Evolutionary conservation across 2,888 invertebrate genomes (phyloP), one percentile per base, ranked within the genome.

Genomic region (Caenorhabditis doughertyi): DNA sequence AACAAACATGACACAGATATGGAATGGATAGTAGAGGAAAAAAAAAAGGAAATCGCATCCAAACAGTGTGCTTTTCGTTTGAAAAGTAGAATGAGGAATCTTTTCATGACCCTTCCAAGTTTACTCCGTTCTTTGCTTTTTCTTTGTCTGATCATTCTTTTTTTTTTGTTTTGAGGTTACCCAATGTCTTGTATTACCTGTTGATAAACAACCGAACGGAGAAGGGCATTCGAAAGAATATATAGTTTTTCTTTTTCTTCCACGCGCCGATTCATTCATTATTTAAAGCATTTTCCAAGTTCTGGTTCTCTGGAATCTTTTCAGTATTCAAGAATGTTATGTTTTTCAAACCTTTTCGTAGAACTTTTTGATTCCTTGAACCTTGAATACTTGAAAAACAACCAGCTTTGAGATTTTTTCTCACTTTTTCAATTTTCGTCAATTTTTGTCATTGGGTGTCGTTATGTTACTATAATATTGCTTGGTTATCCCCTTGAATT

Each of bases 1-100:
- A 72, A 79, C 79, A 79, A 79, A 79, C 65, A 79, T 79, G 79
- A 72, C 79, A 79, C 62, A 79, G 55, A 79, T 71, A 71, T 71
- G 64, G 47, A 55, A 68, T 60, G 23, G 58, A 70, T 62, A 18
- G 49, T 16, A 35, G 53, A 18, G 35, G 18, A 60, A 42, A 42
- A 60, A 60, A 60, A 21, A 9, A 29, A 18, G 39, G 7, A n/a
- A 58, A 60, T 60, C 39, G 16, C 44, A 76, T 60, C 77, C 77
- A 62, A 70, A 55, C 62, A 60, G 70, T 71, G 60, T 68, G 79
- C 64, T 42, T 62, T 53, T 55, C 25, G 18, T 55, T 29, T 67
- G 51, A 29, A 67, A 65, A 65, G 49, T 65, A 56, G 49, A 60
- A 44, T 60, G 32, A 49, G 29, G 23, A 65, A 56, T 29, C 39